Evolutionary conservation across 2,113 vertebrate species (phyloP), one percentile per base, ranked within the genome.

Genomic region (Jacana jacana): DNA sequence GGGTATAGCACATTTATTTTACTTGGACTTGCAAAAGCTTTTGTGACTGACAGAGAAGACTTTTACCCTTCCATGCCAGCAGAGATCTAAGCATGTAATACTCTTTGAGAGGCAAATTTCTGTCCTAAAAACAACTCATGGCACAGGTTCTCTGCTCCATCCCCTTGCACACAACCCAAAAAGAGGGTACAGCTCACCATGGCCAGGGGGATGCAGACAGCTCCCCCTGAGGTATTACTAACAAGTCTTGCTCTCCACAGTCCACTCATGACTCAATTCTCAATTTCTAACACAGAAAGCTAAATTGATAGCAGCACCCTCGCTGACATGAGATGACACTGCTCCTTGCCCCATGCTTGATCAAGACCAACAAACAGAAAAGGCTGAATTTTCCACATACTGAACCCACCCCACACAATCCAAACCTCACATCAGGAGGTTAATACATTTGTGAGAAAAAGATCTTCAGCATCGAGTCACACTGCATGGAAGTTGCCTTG

Each of bases 151-250:
- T 79, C 72, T 82, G 24, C 4, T 19, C 9, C 57, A 66, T 4
- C 6, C 15, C 12, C 17, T 35, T 44, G 15, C 17, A 68, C 8
- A 25, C 24, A 89, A 68, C 20, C 4, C 8, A 77, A 46, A 71
- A 64, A 49, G 20, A 55, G 15, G 9, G 24, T 54, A 16, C 51
- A 83, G 7, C 2, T 83, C 27, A 71, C 14, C 48, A n/a, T 22
- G 40, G n/a, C 10, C 1, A 5, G 13, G 19, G n/a, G 16, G 4
- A 11, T 18, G 3, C 27, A 58, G 57, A 22, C 9, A 64, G 18
- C 11, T 71, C 2, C 8, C 13, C 8, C 2, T 1, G 2, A 10
- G 20, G 7, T 1, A 0, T 58, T 78, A 27, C 17, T 10, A 17
- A 28, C 5, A 4, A 1, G 17, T 51, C 19, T 77, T 73, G 5